Evolutionary conservation across 1,140 invertebrate genomes (phyloP).

Genomic region (Aleiodes sp.): DNA sequence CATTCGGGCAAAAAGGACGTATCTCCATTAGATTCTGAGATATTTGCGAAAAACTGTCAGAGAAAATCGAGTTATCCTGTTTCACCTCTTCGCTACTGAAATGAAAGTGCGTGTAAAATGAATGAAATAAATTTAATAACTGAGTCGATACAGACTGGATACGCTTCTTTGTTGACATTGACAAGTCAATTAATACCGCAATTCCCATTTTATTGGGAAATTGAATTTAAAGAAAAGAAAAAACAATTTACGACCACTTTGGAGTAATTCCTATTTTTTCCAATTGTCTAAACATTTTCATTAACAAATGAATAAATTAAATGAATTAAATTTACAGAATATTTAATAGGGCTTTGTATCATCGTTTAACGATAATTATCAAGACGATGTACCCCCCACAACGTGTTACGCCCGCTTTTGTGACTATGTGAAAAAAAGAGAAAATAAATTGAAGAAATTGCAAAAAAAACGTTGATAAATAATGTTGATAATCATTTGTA

Average conservation of each 20-base stretch:
- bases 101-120: background rate
- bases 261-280: background rate
- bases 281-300: background rate
- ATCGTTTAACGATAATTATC: background rate
- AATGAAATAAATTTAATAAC: background rate
- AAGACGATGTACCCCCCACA: background rate
- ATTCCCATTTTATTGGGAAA: no score
- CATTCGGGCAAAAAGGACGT: no score
- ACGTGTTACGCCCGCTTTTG: conserved; percentile 3
- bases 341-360: background rate
- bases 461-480: conserved; percentile 22
- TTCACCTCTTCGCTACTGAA: no score
- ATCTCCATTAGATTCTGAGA: no score
- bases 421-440: background rate
- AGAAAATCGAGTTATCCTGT: no score
- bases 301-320: background rate
- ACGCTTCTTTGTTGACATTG: conserved; percentile 20
- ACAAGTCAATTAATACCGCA: conserved; percentile 15
- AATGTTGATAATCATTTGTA: conserved; percentile 22
- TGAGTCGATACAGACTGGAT: no score
- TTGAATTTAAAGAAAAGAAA: no score
- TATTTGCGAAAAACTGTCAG: no score
- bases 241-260: background rate
- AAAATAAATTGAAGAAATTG: background rate
- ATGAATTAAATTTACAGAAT: background rate